Conservation (phyloP, 2,113 vertebrate species). For the Neogobius melanostomus region DNA sequence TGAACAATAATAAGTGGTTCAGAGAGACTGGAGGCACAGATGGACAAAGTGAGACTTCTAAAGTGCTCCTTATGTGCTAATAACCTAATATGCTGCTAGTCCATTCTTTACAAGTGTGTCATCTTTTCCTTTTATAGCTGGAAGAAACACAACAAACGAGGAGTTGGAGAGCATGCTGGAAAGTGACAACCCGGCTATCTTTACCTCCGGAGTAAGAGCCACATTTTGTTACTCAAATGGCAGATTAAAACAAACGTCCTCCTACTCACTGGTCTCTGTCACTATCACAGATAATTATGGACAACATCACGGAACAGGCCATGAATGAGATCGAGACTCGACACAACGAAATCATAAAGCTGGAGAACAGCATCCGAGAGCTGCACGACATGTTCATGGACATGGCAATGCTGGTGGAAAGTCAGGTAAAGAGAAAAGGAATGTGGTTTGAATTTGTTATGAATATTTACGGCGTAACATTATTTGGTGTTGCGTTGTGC, state of each 20-base stretch:
- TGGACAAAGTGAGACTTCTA: not conserved
- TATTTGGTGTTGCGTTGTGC: too few species aligned
- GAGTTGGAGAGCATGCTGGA: conserved; percentile 98
- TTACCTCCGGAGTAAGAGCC: conserved; percentile 89
- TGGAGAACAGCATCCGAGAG: conserved; percentile 97
- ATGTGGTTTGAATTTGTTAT: not conserved
- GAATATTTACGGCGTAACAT: not conserved
- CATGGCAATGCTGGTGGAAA: conserved; percentile 98
- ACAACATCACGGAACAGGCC: conserved; percentile 94
- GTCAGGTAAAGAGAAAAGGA: conserved; percentile 84
- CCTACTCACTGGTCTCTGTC: not conserved
- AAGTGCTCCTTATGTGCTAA: conserved; percentile 10
- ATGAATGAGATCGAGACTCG: conserved; percentile 95
- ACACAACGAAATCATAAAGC: conserved; percentile 94
- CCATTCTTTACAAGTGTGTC: conserved; percentile 3
- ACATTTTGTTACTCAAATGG: conserved; percentile 2
- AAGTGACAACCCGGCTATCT: conserved; percentile 94
- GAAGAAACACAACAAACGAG: conserved; percentile 93
- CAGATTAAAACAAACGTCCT: not conserved
- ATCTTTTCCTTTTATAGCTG: conserved; percentile 76
- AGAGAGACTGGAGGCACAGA: conserved; percentile 6
- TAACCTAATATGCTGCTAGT: conserved; percentile 2
- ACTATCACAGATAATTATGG: conserved; percentile 90
- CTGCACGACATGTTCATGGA: conserved; percentile 99
- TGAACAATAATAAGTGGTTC: not conserved